Percentiles rank a stretch among this genome's conserved stretches.
phyloP scores from a whole-genome alignment of 2,113 vertebrate species.

The Apteryx owenii region DNA sequence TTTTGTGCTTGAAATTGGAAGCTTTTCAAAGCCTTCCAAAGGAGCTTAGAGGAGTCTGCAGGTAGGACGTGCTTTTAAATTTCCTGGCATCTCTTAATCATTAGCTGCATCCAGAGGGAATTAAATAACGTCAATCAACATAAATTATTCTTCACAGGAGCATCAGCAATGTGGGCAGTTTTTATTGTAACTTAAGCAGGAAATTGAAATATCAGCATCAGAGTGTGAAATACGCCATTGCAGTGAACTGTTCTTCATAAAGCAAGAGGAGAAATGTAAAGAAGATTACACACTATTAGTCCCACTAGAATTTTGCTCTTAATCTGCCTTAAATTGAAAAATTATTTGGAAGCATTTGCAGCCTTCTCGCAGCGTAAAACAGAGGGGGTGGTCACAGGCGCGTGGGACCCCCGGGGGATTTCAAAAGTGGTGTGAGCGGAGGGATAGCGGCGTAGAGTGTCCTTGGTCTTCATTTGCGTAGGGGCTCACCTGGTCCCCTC shows the following conservation, averaged over 20 bases:
- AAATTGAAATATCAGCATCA: slow-evolving; percentile 58
- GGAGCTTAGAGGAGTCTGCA: slow-evolving; percentile 14
- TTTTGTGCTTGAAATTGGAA: slow-evolving; percentile 4
- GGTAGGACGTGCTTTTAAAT: slow-evolving; percentile 43
- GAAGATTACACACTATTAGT: slow-evolving; percentile 59
- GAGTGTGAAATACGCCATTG: slow-evolving; percentile 50
- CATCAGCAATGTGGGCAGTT: slow-evolving; percentile 55
- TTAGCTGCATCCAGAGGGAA: slow-evolving; percentile 58
- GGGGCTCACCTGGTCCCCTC: neutral
- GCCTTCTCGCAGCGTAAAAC: neutral
- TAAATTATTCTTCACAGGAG: slow-evolving; percentile 61
- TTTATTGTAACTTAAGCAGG: slow-evolving; percentile 60
- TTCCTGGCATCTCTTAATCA: slow-evolving; percentile 63
- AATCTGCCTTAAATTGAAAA: slow-evolving; percentile 56
- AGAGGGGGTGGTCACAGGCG: neutral
- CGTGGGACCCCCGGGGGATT: accelerated
- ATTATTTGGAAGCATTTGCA: neutral
- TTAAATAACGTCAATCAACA: slow-evolving; percentile 61
- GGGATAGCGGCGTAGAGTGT: accelerated
- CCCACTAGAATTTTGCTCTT: slow-evolving; percentile 53
- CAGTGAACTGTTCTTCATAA: slow-evolving; percentile 11
- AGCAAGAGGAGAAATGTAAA: slow-evolving; percentile 26
- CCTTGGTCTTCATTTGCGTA: neutral
- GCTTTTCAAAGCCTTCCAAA: slow-evolving; percentile 54
- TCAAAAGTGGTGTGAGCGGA: accelerated